Base-by-base conservation (phyloP, 2,888 invertebrate genomes). In the Acanthococcus lagerstroemiae region DNA sequence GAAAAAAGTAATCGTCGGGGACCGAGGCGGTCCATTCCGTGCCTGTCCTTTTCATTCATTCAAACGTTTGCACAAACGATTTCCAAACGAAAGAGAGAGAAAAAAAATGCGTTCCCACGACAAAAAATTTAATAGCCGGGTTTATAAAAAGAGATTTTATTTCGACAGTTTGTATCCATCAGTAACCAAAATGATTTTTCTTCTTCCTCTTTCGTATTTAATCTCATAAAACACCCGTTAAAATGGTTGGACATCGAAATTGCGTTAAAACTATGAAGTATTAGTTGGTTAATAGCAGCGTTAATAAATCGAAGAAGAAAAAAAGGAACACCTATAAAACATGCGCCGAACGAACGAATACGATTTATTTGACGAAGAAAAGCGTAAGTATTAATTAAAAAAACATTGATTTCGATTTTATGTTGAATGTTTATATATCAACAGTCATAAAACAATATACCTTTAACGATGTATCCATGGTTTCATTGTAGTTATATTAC, bases 401-500 rank as follows among this genome's bases (percentile, higher is more conserved):
- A 58, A 58, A 58, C 45, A 45, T 58, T 45, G 58, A 58, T 58
- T 58, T 58, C 45, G 46, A 48, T 58, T 58, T 58, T 58, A 58
- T 58, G 22, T 44, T 7, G 17, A 46, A 45, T 58, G 58, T 58
- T 58, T 58, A 58, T 58, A 58, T 26, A 58, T 58, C 58, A 58
- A 58, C 48, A 58, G 58, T 58, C 46, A 58, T 58, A 58, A 58
- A 58, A 58, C 58, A 58, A 58, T 58, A 58, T 58, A 57, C 48
- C n/a, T 58, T 58, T 58, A 58, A 58, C 58, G 58, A 58, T 58
- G 19, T 58, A 45, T 58, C 58, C 48, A 58, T 48, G 48, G 46
- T 58, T 58, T 58, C 58, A 58, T 58, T 58, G 58, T 58, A 58
- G 58, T 44, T 58, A 58, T 48, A 46, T 58, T 22, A 58, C 4